Conservation (phyloP, 2,113 vertebrate species). For the Corythaeola cristata region DNA sequence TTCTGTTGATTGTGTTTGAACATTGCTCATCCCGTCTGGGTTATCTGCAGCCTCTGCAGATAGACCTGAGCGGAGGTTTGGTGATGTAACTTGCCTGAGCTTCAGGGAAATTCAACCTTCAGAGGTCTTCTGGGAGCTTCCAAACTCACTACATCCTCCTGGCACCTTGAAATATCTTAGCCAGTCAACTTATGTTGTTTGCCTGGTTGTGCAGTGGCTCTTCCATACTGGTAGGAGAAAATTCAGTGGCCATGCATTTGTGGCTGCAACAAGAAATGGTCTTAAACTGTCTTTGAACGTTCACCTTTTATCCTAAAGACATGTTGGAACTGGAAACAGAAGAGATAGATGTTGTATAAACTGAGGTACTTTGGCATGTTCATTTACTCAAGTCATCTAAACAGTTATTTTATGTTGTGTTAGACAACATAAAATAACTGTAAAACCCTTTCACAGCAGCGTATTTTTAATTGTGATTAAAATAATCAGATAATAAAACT, state of each 20-base stretch:
- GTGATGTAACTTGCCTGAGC: not conserved
- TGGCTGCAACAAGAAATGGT: not conserved
- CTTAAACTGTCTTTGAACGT: not conserved
- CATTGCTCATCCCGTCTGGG: not conserved
- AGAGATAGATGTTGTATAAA: not conserved
- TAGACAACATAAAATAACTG: not conserved
- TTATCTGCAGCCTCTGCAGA: not conserved
- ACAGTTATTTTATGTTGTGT: not conserved
- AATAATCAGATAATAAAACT: not conserved
- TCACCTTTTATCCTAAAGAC: not conserved
- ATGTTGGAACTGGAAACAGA: not conserved
- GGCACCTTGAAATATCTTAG: not conserved
- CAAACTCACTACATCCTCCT: not conserved
- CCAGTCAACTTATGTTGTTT: not conserved
- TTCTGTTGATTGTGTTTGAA: not conserved
- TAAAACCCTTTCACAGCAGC: not conserved
- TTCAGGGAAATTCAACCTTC: not conserved
- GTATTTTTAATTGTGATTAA: not conserved
- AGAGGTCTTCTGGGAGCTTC: not conserved
- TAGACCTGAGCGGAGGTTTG: accelerated
- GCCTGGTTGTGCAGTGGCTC: not conserved
- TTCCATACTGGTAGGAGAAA: not conserved
- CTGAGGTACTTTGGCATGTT: not conserved
- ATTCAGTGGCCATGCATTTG: not conserved
- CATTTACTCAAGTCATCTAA: not conserved